phyloP scores from a whole-genome alignment of 53 echinoderm and acorn worm genomes.

The Luidia sarsii region DNA sequence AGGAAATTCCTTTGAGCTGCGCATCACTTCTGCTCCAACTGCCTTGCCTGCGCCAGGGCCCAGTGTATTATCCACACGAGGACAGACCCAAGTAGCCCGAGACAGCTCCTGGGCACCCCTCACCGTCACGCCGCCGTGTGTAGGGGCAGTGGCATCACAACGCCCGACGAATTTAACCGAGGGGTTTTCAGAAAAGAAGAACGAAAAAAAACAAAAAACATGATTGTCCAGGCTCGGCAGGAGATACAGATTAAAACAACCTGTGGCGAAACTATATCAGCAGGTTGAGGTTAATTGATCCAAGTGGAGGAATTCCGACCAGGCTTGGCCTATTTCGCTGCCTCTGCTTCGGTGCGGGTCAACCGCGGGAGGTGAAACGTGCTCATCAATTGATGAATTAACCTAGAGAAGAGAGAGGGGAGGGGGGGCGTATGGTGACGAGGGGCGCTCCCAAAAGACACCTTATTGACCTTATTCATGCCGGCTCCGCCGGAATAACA shows the following conservation, averaged over 20 bases:
- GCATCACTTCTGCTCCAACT: slow-evolving; percentile 17
- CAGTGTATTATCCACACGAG: no score
- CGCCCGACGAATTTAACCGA: no score
- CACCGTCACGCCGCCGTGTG: no score
- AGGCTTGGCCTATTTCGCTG: no score
- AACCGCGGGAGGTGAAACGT: slow-evolving; percentile 24
- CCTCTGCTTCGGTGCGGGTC: no score
- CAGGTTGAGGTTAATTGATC: slow-evolving; percentile 21
- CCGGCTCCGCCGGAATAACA: slow-evolving; percentile 32
- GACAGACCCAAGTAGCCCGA: no score
- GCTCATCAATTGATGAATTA: slow-evolving; percentile 37
- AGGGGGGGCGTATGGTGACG: no score
- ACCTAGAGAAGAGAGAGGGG: background rate
- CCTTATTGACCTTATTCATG: slow-evolving; percentile 58
- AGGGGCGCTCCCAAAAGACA: slow-evolving; percentile 12
- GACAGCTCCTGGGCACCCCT: no score
- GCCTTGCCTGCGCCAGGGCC: slow-evolving; percentile 3
- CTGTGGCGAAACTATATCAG: slow-evolving; percentile 15
- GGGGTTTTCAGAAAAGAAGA: background rate
- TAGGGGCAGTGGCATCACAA: no score
- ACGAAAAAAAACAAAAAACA: background rate
- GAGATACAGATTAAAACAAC: slow-evolving; percentile 18
- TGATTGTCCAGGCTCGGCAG: background rate
- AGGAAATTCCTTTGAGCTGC: slow-evolving; percentile 21
- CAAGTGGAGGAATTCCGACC: no score